Evolutionary conservation across 2,797 vertebrate genomes (phyloP).

Genomic region (Thripadectes ignobilis): DNA sequence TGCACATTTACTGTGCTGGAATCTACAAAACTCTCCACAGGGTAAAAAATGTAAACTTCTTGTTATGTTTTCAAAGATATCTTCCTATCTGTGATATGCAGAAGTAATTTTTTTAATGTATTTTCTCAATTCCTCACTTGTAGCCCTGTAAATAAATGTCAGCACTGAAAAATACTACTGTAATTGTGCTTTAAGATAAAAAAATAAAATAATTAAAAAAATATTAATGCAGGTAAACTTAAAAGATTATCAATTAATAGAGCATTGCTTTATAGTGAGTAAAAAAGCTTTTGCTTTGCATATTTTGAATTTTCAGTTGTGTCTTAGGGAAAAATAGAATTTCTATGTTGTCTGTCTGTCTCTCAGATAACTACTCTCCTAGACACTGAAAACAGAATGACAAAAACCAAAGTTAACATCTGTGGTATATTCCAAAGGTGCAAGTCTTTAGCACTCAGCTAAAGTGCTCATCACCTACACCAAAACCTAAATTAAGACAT

Average conservation of each 20-base stretch:
- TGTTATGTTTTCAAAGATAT: neutral
- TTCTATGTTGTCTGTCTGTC: neutral
- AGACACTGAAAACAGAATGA: neutral
- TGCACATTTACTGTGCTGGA: neutral
- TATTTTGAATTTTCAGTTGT: neutral
- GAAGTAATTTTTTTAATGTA: neutral
- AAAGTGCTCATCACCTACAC: neutral
- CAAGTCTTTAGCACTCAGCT: neutral
- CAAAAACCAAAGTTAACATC: neutral
- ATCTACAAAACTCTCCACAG: neutral
- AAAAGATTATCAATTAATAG: neutral
- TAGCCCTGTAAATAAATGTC: neutral
- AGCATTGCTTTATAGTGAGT: neutral
- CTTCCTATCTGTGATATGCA: neutral
- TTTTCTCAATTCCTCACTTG: neutral
- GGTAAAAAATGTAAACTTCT: neutral
- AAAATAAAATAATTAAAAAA: neutral
- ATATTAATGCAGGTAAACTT: neutral
- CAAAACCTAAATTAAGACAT: neutral
- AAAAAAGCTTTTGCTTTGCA: neutral
- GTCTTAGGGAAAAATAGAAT: neutral
- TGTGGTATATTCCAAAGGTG: neutral
- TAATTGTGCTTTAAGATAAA: neutral
- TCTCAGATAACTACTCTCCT: neutral
- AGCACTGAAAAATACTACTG: neutral